A percentile compares a stretch with the other conserved stretches of the same genome.
Evolutionary conservation across 2,113 vertebrate species (phyloP).

Genomic region (Pseudorectes ferrugineus): DNA sequence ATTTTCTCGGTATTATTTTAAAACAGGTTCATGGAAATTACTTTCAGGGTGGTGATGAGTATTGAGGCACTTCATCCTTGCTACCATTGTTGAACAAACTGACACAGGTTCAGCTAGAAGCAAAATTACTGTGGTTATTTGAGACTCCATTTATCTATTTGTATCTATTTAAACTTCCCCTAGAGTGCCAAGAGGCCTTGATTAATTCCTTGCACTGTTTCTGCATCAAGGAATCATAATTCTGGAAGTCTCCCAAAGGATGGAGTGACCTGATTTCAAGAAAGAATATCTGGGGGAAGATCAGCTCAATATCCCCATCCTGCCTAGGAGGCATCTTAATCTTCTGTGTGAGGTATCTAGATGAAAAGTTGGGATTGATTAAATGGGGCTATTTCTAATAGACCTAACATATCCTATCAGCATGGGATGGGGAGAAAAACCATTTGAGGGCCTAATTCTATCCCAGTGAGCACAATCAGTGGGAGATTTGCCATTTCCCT

Average conservation of each 20-base stretch:
- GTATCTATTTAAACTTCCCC: neutral
- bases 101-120: neutral
- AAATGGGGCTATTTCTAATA: neutral
- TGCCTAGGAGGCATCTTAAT: neutral
- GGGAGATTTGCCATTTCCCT: neutral
- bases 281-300: neutral
- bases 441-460: neutral
- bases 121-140: neutral
- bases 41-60: neutral
- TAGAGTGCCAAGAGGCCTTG: neutral
- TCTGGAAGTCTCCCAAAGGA: neutral
- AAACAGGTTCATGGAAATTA: neutral
- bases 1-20: neutral
- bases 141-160: neutral
- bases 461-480: neutral
- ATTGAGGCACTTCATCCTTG: neutral
- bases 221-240: conserved; percentile 1
- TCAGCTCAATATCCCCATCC: neutral
- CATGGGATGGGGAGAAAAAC: neutral
- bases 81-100: neutral
- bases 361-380: neutral
- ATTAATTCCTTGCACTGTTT: neutral
- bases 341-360: neutral
- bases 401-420: neutral
- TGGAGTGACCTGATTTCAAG: neutral